Base-by-base conservation (phyloP, 2,113 vertebrate genomes). In the Myodes glareolus region DNA sequence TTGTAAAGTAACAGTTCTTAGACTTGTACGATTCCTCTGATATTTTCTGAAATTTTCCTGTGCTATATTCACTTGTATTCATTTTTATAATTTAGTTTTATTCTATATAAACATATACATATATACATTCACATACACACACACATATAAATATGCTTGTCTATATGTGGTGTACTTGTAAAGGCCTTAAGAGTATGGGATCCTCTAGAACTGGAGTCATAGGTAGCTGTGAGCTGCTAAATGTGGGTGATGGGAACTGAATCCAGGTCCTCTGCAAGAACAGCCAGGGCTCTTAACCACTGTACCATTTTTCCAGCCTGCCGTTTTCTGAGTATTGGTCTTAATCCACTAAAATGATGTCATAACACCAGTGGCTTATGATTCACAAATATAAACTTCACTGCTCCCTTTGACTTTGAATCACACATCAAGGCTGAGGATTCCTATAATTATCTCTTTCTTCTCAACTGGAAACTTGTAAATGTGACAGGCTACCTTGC, bases 361-460 rank as follows among this genome's bases (percentile, higher is more conserved):
- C 84, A 85, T 96, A 94, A 65, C 47, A 88, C 63, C 89, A 96
- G 85, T 96, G 55, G 58, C 70, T 85, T 78, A 27, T 97, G 90
- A 94, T 63, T 95, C 94, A 90, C 47, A 84, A 29, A 70, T 96
- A n/a, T 85, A 84, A 95, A 95, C 45, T 90, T 70, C n/a, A 75
- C 87, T 82, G n/a, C 52, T 95, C 90, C 88, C 14, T 27, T 7
- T 68, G 70, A 75, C 84, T 97, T 96, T 92, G 84, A 95, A 88
- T 75, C 86, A 58, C 29, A 45, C 82, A n/a, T 84, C 42, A 90
- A 68, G 45, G 50, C 42, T 70, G 61, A 98, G 67, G 42, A 84
- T 93, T 68, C 65, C 81, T 92, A 96, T 97, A 95, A 92, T 80
- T 92, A 65, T 96, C 68, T 94, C 70, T 84, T 55, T 92, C 31